Conservation (phyloP, 1,140 invertebrate genomes). For the Yoshiicerus persimilis region DNA sequence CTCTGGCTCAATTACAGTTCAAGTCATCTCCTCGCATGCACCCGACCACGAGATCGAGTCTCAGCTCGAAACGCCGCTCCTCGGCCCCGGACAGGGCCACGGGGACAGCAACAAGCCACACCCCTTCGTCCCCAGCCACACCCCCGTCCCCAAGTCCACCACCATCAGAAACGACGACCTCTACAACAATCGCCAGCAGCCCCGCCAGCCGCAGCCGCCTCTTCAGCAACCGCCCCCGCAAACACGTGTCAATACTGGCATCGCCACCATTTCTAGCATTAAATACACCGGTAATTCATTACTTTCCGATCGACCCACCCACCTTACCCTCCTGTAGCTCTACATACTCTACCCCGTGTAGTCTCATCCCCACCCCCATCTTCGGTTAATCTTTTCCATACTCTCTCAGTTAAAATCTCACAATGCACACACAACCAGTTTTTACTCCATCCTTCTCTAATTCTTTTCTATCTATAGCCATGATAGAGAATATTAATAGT, state of each 20-base stretch:
- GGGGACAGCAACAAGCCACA: conserved; percentile 27
- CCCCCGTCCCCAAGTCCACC: conserved; percentile 27
- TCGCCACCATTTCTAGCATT: conserved; percentile 47
- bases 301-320: not conserved
- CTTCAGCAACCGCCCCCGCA: not conserved
- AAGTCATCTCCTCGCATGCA: conserved; percentile 57
- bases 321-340: not conserved
- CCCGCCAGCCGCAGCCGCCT: not conserved
- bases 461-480: no score
- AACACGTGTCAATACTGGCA: not conserved
- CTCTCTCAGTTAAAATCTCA: not conserved
- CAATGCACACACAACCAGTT: no score
- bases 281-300: conserved; percentile 38
- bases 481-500: no score
- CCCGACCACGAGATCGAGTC: conserved; percentile 58
- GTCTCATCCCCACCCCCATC: not conserved
- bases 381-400: not conserved
- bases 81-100: conserved; percentile 41
- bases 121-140: conserved; percentile 39
- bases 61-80: conserved; percentile 59
- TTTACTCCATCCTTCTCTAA: no score
- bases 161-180: conserved; percentile 10
- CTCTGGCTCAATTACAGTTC: conserved; percentile 57
- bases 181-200: conserved; percentile 1
- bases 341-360: not conserved